phyloP scores from a whole-genome alignment of 2,888 invertebrate genomes.

The Drosophila paramelanica region DNA sequence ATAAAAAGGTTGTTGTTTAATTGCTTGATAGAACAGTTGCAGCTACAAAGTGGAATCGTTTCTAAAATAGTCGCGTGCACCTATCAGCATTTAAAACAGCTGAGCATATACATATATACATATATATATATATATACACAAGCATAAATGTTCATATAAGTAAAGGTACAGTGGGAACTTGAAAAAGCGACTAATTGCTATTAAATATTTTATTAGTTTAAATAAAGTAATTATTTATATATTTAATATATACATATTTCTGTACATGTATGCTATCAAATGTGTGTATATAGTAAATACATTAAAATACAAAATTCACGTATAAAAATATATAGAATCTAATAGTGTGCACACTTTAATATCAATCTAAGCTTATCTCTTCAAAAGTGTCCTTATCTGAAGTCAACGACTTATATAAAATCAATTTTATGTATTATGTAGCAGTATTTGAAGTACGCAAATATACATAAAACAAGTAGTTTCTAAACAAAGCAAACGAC shows the following conservation, averaged over 20 bases:
- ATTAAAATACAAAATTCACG: neutral
- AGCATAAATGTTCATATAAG: constrained; percentile 1
- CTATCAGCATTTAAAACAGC: constrained; percentile 32
- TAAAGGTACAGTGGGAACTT: constrained; percentile 17
- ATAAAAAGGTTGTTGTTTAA: constrained; percentile 1
- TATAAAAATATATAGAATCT: neutral
- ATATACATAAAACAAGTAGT: neutral
- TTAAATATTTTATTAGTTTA: too few relatives aligned
- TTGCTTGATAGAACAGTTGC: constrained; percentile 19
- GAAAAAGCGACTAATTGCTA: too few relatives aligned
- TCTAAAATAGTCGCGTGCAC: constrained; percentile 33
- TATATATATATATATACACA: neutral
- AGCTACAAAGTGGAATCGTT: constrained; percentile 19
- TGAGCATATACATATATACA: constrained; percentile 24
- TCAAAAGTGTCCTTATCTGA: constrained; percentile 2
- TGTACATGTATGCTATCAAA: neutral
- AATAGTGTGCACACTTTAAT: neutral
- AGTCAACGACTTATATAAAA: neutral
- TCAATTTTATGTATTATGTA: neutral
- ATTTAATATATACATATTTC: too few relatives aligned
- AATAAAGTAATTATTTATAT: neutral
- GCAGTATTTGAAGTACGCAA: neutral
- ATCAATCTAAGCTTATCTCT: constrained; percentile 7
- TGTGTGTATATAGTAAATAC: neutral
- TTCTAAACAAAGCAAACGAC: neutral